Evolutionary conservation across 2,113 vertebrate species (phyloP).

Genomic region (Zootoca vivipara): DNA sequence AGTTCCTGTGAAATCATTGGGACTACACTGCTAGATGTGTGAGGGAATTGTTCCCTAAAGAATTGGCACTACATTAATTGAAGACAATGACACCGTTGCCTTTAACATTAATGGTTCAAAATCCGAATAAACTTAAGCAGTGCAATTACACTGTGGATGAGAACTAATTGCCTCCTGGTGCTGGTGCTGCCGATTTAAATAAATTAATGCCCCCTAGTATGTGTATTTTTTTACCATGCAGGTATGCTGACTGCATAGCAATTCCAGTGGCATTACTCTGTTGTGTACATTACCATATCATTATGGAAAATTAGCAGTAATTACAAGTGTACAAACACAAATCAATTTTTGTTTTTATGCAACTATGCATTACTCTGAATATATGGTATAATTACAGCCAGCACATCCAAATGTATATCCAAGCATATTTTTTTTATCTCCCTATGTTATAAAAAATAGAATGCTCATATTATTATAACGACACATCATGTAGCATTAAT

Average conservation of each 20-base stretch:
- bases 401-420: background rate
- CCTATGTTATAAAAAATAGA: background rate
- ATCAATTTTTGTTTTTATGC: background rate
- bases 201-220: conserved; percentile 68
- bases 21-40: background rate
- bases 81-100: background rate
- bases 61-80: background rate
- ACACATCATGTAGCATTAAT: conserved; percentile 3
- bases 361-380: conserved; percentile 24
- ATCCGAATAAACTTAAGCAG: conserved; percentile 50
- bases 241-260: conserved; percentile 67
- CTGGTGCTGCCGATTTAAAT: conserved; percentile 63
- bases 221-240: conserved; percentile 67
- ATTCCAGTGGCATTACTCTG: conserved; percentile 68
- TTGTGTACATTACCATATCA: conserved; percentile 56
- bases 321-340: conserved; percentile 44
- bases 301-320: conserved; percentile 64
- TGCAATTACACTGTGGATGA: conserved; percentile 63
- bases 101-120: conserved; percentile 1
- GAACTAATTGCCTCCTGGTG: conserved; percentile 65
- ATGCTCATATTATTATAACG: background rate
- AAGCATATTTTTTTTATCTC: background rate
- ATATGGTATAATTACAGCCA: conserved; percentile 38
- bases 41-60: conserved; percentile 3
- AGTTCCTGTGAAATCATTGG: background rate